Base-by-base conservation (phyloP, 2,888 invertebrate species). In the Pseudococcus viburni region DNA sequence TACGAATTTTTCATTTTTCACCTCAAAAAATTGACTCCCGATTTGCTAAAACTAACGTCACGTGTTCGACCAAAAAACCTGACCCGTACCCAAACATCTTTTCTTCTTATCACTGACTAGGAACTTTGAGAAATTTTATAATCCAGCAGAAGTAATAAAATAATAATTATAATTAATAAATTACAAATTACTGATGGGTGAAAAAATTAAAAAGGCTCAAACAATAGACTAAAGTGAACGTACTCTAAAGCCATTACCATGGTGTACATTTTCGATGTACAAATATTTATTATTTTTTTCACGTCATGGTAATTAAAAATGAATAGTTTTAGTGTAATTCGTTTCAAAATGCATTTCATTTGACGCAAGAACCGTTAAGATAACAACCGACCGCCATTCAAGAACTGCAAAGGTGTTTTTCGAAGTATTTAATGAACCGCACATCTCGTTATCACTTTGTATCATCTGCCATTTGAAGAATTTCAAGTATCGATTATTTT, bases 231-330 rank as follows among this genome's bases (percentile, higher is more conserved):
- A 33, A 33, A 33, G 26, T 33, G 3, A 3, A 33, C 3, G 3
- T 1, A 33, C 26, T 3, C 0, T 55, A 17, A 5, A 59, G 59
- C 59, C 80, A 80, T 42, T 80, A 42, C 19, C 80, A 80, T 80
- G 80, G 42, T 19, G 59, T 59, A 19, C 19, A 59, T 33, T 33
- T 33, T 33, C 11, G 59, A 6, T 80, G 80, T 42, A 46, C 42
- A 80, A 80, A 80, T 80, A 80, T 80, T 80, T 80, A 80, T 80
- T 0, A 73, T 15, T 80, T 33, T 42, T 46, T 80, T 42, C 22
- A n/a, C 39, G 6, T 80, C n/a, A 42, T 19, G 42, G 4, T 39
- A 8, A 80, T 80, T 17, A 42, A 42, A 80, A 17, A 80, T 42
- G 42, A 80, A 42, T 80, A 15, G n/a, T 80, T 42, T 42, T 42